Evolutionary conservation across 2,797 vertebrate genomes (phyloP).

Genomic region (Hydrocynus forskahlii): DNA sequence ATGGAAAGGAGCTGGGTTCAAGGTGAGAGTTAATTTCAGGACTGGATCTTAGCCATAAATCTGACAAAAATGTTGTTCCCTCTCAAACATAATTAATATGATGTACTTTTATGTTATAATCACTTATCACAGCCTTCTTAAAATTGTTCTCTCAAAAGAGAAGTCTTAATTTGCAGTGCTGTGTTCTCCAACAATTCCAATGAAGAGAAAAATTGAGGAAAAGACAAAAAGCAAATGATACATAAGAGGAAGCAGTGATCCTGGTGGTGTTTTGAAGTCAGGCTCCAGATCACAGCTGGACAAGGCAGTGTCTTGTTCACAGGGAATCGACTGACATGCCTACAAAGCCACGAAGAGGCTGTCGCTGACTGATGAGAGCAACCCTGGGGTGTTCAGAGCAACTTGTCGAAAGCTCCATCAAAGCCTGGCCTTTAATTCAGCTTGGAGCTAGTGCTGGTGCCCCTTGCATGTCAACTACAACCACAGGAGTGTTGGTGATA

Average conservation of each 20-base stretch:
- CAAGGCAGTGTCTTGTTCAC: conserved; percentile 28
- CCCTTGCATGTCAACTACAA: conserved; percentile 32
- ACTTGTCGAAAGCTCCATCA: conserved; percentile 12
- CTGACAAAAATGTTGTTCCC: not conserved
- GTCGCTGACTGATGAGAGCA: conserved; percentile 34
- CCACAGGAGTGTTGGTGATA: conserved; percentile 37
- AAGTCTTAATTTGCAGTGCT: too few relatives aligned
- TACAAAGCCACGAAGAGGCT: conserved; percentile 36
- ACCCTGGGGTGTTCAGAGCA: not conserved
- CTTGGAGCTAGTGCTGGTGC: not conserved
- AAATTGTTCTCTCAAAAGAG: too few relatives aligned
- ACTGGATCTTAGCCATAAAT: too few relatives aligned
- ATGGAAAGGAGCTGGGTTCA: too few relatives aligned
- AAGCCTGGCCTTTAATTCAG: conserved; percentile 22
- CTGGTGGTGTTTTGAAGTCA: not conserved
- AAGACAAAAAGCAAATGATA: conserved; percentile 4
- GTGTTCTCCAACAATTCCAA: too few relatives aligned
- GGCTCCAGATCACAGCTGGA: conserved; percentile 39
- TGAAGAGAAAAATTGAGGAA: not conserved
- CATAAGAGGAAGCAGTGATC: not conserved
- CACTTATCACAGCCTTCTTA: too few relatives aligned
- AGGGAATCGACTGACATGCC: conserved; percentile 14
- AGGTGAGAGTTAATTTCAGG: too few relatives aligned
- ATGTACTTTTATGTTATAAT: too few relatives aligned
- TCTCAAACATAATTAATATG: too few relatives aligned